phyloP scores from a whole-genome alignment of 2,888 invertebrate species.

The Cantharis rufa region DNA sequence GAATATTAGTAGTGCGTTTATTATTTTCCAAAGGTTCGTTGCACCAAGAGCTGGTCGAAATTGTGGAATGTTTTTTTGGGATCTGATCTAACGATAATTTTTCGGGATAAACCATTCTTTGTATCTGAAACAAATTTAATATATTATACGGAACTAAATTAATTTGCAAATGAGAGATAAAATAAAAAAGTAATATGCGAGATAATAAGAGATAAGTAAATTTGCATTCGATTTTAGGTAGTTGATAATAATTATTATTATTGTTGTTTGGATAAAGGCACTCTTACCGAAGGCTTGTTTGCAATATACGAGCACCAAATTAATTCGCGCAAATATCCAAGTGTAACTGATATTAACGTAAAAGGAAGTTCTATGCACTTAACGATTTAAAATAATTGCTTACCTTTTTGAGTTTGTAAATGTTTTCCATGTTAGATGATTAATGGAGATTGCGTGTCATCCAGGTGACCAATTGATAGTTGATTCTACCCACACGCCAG shows the following conservation, averaged over 20 bases:
- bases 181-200: neutral
- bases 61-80: slow-evolving; percentile 39
- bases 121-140: slow-evolving; percentile 31
- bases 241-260: neutral
- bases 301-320: neutral
- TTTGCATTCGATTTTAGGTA: neutral
- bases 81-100: slow-evolving; percentile 51
- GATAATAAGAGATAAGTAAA: neutral
- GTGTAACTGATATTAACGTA: neutral
- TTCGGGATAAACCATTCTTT: slow-evolving; percentile 56
- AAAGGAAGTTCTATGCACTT: slow-evolving; percentile 7
- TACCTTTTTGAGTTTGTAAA: slow-evolving; percentile 56
- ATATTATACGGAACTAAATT: neutral
- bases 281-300: neutral
- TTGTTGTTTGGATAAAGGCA: neutral
- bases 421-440: slow-evolving; percentile 54
- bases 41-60: slow-evolving; percentile 49
- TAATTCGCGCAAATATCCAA: no score
- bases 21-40: slow-evolving; percentile 46
- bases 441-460: slow-evolving; percentile 51
- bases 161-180: neutral
- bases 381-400: slow-evolving; percentile 30
- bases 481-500: slow-evolving; percentile 24
- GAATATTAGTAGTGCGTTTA: slow-evolving; percentile 7
- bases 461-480: slow-evolving; percentile 32